A percentile compares a stretch with the other conserved stretches of the same genome.
Conservation (phyloP, 92 coral and sea anemone species). For the Chrysogorgia sp. region DNA sequence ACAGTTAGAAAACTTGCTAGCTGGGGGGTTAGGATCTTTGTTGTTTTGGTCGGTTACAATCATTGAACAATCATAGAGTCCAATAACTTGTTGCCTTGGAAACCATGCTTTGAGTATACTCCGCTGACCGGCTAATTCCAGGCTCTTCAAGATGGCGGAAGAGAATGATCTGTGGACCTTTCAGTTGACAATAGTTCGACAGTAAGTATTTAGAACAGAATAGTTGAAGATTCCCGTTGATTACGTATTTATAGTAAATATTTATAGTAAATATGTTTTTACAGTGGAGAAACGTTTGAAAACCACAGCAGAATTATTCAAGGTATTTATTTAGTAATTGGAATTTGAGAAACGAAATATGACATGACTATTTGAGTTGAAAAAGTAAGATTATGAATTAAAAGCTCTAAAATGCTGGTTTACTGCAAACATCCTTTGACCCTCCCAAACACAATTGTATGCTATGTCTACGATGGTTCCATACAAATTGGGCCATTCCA, state of each 20-base stretch:
- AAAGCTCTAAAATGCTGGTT: too few relatives aligned
- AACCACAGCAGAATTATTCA: constrained; percentile 75
- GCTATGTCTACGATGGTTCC: too few relatives aligned
- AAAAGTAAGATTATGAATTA: background rate
- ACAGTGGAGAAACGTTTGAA: constrained; percentile 83
- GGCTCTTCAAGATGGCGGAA: constrained; percentile 17
- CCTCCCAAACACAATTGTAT: background rate
- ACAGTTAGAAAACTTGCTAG: too few relatives aligned
- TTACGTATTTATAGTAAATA: background rate
- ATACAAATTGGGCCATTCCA: too few relatives aligned
- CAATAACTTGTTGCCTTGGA: background rate
- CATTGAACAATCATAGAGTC: too few relatives aligned
- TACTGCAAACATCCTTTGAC: too few relatives aligned
- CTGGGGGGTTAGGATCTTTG: too few relatives aligned
- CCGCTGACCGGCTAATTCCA: background rate
- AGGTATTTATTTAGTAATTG: constrained; percentile 48
- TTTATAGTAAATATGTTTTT: background rate
- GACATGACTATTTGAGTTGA: background rate
- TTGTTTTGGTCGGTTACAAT: too few relatives aligned
- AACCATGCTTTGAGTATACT: background rate
- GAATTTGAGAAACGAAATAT: background rate
- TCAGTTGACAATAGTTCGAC: constrained; percentile 44
- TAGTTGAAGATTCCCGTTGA: background rate
- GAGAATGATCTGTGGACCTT: constrained; percentile 3
- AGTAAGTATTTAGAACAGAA: constrained; percentile 24